Conservation (phyloP, 1,140 invertebrate species). For the Pogonomyrmex barbatus region DNA sequence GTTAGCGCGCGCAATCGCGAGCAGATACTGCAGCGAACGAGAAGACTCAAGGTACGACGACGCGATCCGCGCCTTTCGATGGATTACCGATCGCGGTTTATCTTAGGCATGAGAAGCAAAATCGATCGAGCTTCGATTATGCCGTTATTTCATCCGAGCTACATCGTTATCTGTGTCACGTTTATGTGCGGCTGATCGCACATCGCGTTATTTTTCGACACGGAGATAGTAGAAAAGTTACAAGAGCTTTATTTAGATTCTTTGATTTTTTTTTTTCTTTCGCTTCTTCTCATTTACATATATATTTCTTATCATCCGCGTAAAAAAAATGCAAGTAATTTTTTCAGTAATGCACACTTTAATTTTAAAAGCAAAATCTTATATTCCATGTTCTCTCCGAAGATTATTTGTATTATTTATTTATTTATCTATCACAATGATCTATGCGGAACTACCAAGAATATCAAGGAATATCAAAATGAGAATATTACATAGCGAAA, state of each 20-base stretch:
- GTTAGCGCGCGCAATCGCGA: constrained; percentile 76
- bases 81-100: constrained; percentile 26
- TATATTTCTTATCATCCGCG: not conserved
- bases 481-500: not conserved
- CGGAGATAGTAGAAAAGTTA: not conserved
- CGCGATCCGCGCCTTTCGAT: constrained; percentile 8
- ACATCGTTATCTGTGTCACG: not conserved
- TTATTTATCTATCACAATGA: not conserved
- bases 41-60: constrained; percentile 69
- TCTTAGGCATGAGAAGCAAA: constrained; percentile 13
- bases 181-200: not conserved
- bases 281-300: not conserved
- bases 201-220: not conserved
- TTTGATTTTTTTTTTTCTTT: not conserved
- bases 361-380: constrained; percentile 8
- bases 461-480: not conserved
- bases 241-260: not conserved
- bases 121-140: constrained; percentile 11
- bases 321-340: not conserved
- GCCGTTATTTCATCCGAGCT: not conserved
- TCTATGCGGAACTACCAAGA: not conserved
- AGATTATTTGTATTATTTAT: not conserved
- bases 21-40: constrained; percentile 64
- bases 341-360: not conserved
- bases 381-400: not conserved